Evolutionary conservation across 1,140 invertebrate genomes (phyloP).

Genomic region (Heliconius hermathena): DNA sequence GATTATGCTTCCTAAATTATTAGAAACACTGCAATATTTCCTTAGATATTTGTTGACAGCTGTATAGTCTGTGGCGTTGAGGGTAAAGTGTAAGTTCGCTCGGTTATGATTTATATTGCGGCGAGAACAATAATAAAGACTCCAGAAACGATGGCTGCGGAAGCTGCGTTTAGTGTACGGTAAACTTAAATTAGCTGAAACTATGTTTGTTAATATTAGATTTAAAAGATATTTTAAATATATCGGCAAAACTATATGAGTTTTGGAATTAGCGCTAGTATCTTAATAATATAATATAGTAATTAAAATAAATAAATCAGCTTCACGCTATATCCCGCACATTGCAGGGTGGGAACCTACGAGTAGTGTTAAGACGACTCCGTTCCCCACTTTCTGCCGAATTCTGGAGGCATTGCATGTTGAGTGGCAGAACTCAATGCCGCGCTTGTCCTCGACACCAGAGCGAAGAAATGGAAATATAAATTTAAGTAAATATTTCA

Average conservation of each 20-base stretch:
- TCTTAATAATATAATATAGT: too few relatives aligned
- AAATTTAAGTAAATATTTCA: too few relatives aligned
- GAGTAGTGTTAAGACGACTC: too few relatives aligned
- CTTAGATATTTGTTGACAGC: conserved; percentile 34
- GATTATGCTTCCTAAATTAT: conserved; percentile 30
- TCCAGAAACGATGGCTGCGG: conserved; percentile 55
- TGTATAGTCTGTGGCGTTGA: conserved; percentile 49
- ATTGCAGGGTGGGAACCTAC: too few relatives aligned
- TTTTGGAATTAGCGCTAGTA: not conserved
- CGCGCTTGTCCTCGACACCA: too few relatives aligned
- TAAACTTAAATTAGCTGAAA: conserved; percentile 76
- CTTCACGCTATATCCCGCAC: too few relatives aligned
- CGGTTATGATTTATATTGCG: conserved; percentile 74
- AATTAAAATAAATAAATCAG: too few relatives aligned
- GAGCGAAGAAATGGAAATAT: too few relatives aligned
- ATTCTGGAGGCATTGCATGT: too few relatives aligned
- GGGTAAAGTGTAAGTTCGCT: conserved; percentile 53
- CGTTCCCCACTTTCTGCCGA: too few relatives aligned
- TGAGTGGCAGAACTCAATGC: too few relatives aligned
- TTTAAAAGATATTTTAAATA: conserved; percentile 4
- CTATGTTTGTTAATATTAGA: conserved; percentile 47
- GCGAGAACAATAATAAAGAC: conserved; percentile 68
- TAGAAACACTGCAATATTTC: conserved; percentile 28
- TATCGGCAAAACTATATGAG: not conserved
- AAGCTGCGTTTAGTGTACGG: conserved; percentile 68